These are phyloP conservation scores for Spatulosminthurus flaviceps DNA, from an alignment of 2,888 invertebrate genomes.

Conservation along the genomic window DNA sequence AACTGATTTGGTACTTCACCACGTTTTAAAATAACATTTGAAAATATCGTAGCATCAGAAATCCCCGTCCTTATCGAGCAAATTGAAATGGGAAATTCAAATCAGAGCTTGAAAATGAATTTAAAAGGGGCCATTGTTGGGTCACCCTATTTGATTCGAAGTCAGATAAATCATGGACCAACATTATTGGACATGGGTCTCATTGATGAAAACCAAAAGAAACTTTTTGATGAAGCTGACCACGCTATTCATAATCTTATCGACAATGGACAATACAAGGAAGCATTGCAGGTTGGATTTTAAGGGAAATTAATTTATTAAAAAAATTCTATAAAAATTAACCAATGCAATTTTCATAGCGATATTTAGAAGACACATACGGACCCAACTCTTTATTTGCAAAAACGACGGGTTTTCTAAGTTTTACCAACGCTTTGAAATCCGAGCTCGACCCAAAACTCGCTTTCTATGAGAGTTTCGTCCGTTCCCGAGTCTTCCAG, in stretches of 20 bases:
- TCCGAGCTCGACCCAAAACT: background rate
- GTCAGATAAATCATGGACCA: slow-evolving; percentile 78
- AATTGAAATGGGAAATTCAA: slow-evolving; percentile 74
- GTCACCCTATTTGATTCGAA: slow-evolving; percentile 77
- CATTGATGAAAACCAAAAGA: slow-evolving; percentile 68
- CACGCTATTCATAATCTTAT: background rate
- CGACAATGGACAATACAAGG: background rate
- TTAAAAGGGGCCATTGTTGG: slow-evolving; percentile 71
- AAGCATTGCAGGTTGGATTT: background rate
- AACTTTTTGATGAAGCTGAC: slow-evolving; percentile 68
- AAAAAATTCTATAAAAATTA: background rate
- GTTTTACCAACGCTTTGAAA: background rate
- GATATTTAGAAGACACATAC: no score
- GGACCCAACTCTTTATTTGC: background rate
- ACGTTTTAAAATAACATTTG: no score
- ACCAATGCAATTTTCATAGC: background rate
- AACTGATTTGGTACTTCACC: background rate
- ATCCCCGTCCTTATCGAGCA: slow-evolving; percentile 70
- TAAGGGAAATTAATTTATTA: no score
- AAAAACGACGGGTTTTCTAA: background rate
- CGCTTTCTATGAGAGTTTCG: background rate
- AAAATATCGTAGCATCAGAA: no score
- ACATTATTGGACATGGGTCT: slow-evolving; percentile 82
- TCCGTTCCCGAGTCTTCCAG: background rate
- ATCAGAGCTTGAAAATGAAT: slow-evolving; percentile 72